Conservation (phyloP, 2,113 vertebrate species). For the Sakesphorus luctuosus region DNA sequence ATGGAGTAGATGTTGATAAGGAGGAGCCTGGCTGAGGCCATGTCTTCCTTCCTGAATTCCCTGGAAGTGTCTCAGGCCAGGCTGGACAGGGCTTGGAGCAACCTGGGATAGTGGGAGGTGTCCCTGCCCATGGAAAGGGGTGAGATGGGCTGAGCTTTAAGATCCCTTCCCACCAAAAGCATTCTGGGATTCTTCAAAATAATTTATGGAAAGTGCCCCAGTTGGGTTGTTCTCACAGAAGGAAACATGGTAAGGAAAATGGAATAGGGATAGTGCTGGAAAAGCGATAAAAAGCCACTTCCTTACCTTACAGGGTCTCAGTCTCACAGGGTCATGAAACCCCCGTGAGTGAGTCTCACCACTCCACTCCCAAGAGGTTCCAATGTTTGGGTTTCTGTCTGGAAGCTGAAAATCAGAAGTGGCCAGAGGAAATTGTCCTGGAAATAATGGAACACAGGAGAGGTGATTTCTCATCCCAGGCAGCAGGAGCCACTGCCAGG, state of each 20-base stretch:
- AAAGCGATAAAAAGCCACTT: neutral
- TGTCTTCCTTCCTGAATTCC: neutral
- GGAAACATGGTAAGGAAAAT: neutral
- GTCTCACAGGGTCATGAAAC: conserved; percentile 21
- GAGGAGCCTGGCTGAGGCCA: neutral
- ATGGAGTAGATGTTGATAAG: neutral
- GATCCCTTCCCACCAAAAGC: neutral
- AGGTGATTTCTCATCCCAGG: neutral
- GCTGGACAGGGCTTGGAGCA: neutral
- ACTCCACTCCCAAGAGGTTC: conserved; percentile 81
- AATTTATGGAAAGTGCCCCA: neutral
- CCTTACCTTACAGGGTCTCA: conserved; percentile 80
- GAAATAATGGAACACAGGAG: neutral
- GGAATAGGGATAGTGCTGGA: neutral
- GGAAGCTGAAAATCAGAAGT: conserved; percentile 17
- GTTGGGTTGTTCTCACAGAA: neutral
- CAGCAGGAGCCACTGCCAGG: neutral
- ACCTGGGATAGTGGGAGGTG: neutral
- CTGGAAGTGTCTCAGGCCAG: neutral
- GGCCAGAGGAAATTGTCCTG: conserved; percentile 38
- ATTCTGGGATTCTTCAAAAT: neutral
- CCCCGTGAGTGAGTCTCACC: conserved; percentile 50
- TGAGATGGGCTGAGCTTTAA: neutral
- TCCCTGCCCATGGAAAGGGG: neutral
- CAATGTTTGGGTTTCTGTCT: conserved; percentile 39